A percentile compares a stretch with the other conserved stretches of the same genome.
These are phyloP conservation scores for Scylla paramamosain DNA, from an alignment of 1,140 invertebrate species.

Conservation along the genomic window DNA sequence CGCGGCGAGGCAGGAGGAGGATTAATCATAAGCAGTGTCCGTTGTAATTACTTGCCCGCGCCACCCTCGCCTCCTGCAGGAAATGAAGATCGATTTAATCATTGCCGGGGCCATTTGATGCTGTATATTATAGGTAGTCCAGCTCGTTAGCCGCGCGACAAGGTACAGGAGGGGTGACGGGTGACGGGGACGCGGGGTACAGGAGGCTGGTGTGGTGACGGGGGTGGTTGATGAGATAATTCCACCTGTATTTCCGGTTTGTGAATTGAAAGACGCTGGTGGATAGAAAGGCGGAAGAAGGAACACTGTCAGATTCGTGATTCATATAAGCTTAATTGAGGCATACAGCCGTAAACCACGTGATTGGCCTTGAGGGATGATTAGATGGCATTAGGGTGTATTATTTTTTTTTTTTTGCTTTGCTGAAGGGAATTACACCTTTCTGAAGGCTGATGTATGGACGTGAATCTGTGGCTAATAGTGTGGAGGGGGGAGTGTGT, in stretches of 20 bases:
- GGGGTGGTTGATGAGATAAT: neutral
- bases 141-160: neutral
- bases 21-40: conserved; percentile 24
- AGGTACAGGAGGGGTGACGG: neutral
- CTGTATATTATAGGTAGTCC: neutral
- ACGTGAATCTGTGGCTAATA: neutral
- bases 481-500: too few relatives aligned
- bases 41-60: neutral
- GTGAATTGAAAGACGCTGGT: neutral
- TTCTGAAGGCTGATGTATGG: neutral
- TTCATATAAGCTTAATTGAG: neutral
- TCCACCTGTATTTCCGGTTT: neutral
- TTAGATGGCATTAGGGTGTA: neutral
- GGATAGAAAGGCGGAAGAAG: neutral
- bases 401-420: too few relatives aligned
- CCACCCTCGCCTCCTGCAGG: conserved; percentile 5
- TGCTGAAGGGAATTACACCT: neutral
- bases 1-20: neutral
- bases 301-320: neutral
- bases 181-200: neutral
- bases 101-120: conserved; percentile 17
- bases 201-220: neutral
- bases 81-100: conserved; percentile 51
- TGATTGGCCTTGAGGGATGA: neutral
- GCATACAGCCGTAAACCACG: neutral